Evolutionary conservation across 2,113 vertebrate species (phyloP).

Genomic region (Geococcyx californianus): DNA sequence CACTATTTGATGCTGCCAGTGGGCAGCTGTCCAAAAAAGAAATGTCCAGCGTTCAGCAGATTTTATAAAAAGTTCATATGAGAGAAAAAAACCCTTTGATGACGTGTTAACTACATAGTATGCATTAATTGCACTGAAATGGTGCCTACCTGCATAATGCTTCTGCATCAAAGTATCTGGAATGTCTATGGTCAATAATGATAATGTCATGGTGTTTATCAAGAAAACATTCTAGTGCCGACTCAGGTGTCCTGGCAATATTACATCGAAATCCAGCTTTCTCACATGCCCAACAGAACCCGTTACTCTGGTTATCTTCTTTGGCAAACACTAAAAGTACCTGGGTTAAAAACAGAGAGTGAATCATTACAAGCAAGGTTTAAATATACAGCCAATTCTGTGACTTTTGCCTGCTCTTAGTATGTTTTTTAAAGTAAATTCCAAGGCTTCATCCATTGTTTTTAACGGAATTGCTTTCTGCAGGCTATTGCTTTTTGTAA

Average conservation of each 20-base stretch:
- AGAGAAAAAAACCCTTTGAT: not conserved
- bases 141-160: constrained; percentile 89
- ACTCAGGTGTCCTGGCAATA: constrained; percentile 84
- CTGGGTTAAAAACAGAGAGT: constrained; percentile 69
- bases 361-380: not conserved
- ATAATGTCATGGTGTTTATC: constrained; percentile 95
- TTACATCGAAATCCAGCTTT: constrained; percentile 90
- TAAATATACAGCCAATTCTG: not conserved
- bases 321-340: constrained; percentile 99
- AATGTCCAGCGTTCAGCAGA: rapidly evolving
- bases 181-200: constrained; percentile 95
- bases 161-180: constrained; percentile 92
- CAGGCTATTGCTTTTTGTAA: not conserved
- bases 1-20: not conserved
- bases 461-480: not conserved
- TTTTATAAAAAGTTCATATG: not conserved
- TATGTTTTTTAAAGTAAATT: not conserved
- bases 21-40: not conserved
- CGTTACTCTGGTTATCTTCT: constrained; percentile 93
- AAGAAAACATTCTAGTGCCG: constrained; percentile 88
- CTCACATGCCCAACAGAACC: constrained; percentile 94
- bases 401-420: not conserved
- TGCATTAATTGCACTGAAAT: not conserved
- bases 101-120: not conserved
- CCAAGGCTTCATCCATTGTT: not conserved